Conservation (phyloP, 2,113 vertebrate species). For the Rhineura floridana region DNA sequence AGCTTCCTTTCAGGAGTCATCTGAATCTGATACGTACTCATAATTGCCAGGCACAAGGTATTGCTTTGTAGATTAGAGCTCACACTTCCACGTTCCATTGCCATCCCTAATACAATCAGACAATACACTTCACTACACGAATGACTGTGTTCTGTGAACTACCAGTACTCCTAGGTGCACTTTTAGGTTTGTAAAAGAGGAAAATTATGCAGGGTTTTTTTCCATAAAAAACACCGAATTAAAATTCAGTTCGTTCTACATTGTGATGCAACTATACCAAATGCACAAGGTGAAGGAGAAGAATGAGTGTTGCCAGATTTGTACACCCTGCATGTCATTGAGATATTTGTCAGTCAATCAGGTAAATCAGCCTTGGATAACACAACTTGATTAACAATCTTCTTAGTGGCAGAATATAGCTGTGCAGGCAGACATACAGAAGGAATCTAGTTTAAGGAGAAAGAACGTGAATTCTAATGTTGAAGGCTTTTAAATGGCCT, state of each 20-base stretch:
- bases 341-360: not conserved
- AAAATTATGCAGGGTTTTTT: no score
- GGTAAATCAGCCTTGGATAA: not conserved
- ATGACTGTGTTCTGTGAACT: not conserved
- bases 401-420: not conserved
- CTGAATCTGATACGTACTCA: not conserved
- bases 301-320: not conserved
- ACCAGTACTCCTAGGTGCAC: not conserved
- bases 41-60: not conserved
- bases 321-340: not conserved
- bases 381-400: not conserved
- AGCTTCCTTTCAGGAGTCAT: not conserved
- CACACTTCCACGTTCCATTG: not conserved
- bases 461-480: not conserved
- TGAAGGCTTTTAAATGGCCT: not conserved
- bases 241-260: not conserved
- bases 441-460: not conserved
- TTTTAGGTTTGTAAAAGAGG: not conserved
- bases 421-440: not conserved
- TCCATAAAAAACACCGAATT: not conserved
- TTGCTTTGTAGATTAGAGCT: not conserved
- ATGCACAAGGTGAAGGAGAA: not conserved
- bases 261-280: not conserved
- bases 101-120: not conserved
- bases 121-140: no score